Percentiles rank a stretch among this genome's conserved stretches.
Evolutionary conservation across 1,140 invertebrate genomes (phyloP).

Genomic region (Cotesia chilonis): DNA sequence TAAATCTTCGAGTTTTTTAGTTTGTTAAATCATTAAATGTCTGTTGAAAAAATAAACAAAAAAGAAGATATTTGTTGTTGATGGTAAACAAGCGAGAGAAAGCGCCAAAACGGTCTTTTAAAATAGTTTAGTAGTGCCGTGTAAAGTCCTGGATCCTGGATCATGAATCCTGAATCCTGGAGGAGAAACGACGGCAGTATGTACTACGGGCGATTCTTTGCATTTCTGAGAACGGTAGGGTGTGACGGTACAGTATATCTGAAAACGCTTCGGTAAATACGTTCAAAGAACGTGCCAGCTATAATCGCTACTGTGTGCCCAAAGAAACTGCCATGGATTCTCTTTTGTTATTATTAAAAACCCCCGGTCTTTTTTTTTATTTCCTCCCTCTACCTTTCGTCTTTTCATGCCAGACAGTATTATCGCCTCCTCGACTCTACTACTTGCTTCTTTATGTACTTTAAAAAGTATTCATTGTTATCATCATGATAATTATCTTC

Average conservation of each 20-base stretch:
- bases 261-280: slow-evolving; percentile 41
- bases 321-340: slow-evolving; percentile 23
- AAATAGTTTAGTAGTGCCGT: not conserved
- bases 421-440: slow-evolving; percentile 24
- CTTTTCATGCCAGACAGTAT: slow-evolving; percentile 26
- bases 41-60: too few species aligned
- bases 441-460: slow-evolving; percentile 15
- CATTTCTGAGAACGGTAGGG: slow-evolving; percentile 1
- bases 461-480: slow-evolving; percentile 17
- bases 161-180: too few species aligned
- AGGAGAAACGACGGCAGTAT: slow-evolving; percentile 11
- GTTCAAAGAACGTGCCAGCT: slow-evolving; percentile 44
- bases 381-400: slow-evolving; percentile 9
- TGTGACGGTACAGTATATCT: slow-evolving; percentile 10
- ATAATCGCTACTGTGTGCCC: slow-evolving; percentile 18
- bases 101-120: slow-evolving; percentile 6
- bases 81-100: not conserved
- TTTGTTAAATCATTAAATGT: too few species aligned
- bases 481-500: slow-evolving; percentile 13
- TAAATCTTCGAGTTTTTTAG: too few species aligned
- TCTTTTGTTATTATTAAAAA: slow-evolving; percentile 32
- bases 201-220: slow-evolving; percentile 20
- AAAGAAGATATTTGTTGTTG: not conserved
- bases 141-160: not conserved
- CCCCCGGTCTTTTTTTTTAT: slow-evolving; percentile 5